phyloP scores from a whole-genome alignment of 2,797 vertebrate genomes.

The Sebastes minor region DNA sequence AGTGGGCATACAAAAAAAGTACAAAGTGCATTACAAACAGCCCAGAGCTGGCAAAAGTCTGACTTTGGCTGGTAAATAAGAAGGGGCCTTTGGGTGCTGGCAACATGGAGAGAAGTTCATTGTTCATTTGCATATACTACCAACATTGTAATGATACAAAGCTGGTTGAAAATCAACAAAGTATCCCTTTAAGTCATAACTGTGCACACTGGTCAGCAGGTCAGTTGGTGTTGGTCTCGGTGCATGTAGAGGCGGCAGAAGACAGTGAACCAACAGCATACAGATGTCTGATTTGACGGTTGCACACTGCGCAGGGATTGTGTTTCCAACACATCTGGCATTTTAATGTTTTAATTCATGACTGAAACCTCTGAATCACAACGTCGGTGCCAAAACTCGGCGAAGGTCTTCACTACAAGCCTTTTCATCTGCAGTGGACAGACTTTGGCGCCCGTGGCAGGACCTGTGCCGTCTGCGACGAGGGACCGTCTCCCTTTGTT shows the following conservation, averaged over 20 bases:
- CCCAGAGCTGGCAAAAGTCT: not conserved
- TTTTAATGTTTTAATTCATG: constrained; percentile 27
- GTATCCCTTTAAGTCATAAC: not conserved
- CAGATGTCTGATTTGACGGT: constrained; percentile 28
- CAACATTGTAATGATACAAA: not conserved
- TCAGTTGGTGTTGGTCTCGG: not conserved
- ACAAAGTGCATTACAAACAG: not conserved
- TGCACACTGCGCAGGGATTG: not conserved
- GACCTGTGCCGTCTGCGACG: constrained; percentile 48
- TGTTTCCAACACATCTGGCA: constrained; percentile 31
- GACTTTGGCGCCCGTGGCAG: constrained; percentile 62
- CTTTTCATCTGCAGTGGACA: constrained; percentile 49
- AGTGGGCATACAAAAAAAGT: too few relatives aligned
- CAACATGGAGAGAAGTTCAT: not conserved
- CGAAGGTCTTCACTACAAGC: constrained; percentile 20
- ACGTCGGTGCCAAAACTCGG: constrained; percentile 8
- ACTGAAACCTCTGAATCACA: constrained; percentile 1
- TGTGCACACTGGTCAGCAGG: constrained; percentile 10
- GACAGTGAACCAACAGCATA: not conserved
- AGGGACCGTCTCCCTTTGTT: constrained; percentile 70
- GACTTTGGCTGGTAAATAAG: not conserved
- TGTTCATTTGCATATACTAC: not conserved
- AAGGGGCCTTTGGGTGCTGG: not conserved
- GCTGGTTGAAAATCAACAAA: not conserved
- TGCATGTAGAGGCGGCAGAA: not conserved